These are phyloP conservation scores for Synanceia verrucosa DNA, from an alignment of 2,797 vertebrate genomes.

Conservation along the genomic window DNA sequence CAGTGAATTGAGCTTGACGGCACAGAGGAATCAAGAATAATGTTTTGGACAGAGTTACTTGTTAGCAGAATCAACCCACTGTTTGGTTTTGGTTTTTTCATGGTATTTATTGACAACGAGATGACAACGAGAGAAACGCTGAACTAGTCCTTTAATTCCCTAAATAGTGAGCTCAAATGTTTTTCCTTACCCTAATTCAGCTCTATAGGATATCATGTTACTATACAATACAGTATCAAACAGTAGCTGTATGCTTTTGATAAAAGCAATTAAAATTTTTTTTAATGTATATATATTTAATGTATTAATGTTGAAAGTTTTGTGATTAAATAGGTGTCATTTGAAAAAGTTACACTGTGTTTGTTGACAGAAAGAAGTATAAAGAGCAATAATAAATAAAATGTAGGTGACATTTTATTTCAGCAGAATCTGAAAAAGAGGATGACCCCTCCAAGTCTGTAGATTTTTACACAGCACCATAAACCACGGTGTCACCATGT, in stretches of 20 bases:
- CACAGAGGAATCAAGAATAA: not conserved
- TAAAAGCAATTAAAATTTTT: slow-evolving; percentile 50
- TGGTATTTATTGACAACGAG: not conserved
- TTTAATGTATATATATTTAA: slow-evolving; percentile 42
- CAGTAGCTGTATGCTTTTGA: slow-evolving; percentile 29
- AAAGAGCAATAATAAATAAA: not conserved
- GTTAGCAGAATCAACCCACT: not conserved
- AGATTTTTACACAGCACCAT: no score
- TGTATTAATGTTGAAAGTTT: slow-evolving; percentile 26
- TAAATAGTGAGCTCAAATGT: not conserved
- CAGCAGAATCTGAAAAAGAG: not conserved
- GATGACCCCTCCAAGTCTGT: not conserved
- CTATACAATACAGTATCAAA: slow-evolving; percentile 27
- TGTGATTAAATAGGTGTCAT: slow-evolving; percentile 47
- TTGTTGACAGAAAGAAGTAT: not conserved
- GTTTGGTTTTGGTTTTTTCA: slow-evolving; percentile 9
- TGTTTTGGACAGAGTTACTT: no score
- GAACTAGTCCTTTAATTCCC: not conserved
- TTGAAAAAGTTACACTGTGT: slow-evolving; percentile 22
- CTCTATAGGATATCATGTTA: slow-evolving; percentile 18
- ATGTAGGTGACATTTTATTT: not conserved
- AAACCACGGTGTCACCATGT: slow-evolving; percentile 25
- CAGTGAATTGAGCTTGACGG: no score
- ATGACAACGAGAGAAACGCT: not conserved
- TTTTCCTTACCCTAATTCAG: slow-evolving; percentile 13